phyloP scores from a whole-genome alignment of 2,888 invertebrate species.

The Aspidapion aeneum region DNA sequence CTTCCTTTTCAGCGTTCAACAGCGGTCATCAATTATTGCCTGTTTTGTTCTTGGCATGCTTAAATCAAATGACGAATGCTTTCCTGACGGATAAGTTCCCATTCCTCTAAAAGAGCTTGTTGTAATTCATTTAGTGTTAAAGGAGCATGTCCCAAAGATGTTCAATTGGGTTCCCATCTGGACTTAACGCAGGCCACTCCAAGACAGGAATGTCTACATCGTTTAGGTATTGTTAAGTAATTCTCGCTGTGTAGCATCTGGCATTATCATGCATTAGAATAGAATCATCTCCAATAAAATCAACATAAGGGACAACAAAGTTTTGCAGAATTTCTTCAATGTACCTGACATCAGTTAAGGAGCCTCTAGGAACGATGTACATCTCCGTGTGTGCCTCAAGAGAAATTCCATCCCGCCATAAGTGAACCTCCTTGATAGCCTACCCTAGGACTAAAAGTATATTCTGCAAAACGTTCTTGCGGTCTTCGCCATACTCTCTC shows the following conservation, averaged over 20 bases:
- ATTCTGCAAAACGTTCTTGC: no score
- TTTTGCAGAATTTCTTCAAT: background rate
- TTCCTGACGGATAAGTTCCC: no score
- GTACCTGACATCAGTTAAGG: background rate
- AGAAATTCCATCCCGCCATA: background rate
- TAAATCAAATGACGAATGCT: no score
- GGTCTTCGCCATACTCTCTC: conserved; percentile 6
- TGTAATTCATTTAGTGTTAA: conserved; percentile 7
- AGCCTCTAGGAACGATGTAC: background rate
- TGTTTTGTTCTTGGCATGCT: no score
- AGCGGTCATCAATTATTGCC: no score
- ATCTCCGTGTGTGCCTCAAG: no score
- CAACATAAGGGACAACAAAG: conserved; percentile 11
- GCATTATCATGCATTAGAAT: conserved; percentile 23
- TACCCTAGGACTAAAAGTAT: no score
- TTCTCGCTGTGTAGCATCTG: conserved; percentile 15
- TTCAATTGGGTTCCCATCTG: conserved; percentile 17
- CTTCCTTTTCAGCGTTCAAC: no score
- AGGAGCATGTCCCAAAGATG: conserved; percentile 8
- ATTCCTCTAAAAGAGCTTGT: background rate
- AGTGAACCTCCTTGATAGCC: conserved; percentile 5
- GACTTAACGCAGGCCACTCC: conserved; percentile 20
- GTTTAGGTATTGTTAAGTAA: conserved; percentile 17
- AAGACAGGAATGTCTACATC: no score
- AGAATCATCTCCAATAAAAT: no score